Conservation (phyloP, 2,888 invertebrate species). For the Chydorus sphaericus region DNA sequence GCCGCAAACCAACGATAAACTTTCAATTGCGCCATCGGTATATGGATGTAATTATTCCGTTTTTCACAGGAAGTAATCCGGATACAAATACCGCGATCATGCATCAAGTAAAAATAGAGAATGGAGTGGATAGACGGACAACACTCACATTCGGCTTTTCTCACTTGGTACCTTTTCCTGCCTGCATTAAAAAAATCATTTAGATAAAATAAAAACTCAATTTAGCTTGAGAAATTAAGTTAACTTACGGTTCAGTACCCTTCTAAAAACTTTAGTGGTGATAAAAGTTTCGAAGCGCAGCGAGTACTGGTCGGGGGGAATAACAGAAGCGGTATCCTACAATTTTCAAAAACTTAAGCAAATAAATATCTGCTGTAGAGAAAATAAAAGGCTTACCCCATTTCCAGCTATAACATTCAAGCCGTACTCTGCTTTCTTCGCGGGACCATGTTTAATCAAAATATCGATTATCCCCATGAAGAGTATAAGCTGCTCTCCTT, state of each 20-base stretch:
- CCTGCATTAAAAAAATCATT: no score
- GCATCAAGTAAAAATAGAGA: no score
- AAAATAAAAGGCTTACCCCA: constrained; percentile 48
- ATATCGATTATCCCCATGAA: constrained; percentile 98
- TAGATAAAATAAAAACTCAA: no score
- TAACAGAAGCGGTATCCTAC: constrained; percentile 97
- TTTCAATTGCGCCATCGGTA: no score
- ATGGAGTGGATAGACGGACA: no score
- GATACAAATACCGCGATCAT: no score
- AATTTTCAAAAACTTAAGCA: constrained; percentile 22
- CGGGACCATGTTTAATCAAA: constrained; percentile 89
- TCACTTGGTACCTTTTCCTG: no score
- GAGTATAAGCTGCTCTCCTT: constrained; percentile 84
- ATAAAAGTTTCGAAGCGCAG: constrained; percentile 95
- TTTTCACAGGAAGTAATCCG: no score
- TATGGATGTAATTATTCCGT: no score
- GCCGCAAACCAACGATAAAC: no score
- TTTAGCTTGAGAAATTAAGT: no score
- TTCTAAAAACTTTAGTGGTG: constrained; percentile 92
- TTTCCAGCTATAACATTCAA: constrained; percentile 97
- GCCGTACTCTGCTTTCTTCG: constrained; percentile 96
- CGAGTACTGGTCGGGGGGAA: constrained; percentile 95
- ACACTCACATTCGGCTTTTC: no score
- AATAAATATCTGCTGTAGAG: neutral
- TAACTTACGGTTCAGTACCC: constrained; percentile 96